Base-by-base conservation (phyloP, 1,140 invertebrate species). In the Euura lappo region DNA sequence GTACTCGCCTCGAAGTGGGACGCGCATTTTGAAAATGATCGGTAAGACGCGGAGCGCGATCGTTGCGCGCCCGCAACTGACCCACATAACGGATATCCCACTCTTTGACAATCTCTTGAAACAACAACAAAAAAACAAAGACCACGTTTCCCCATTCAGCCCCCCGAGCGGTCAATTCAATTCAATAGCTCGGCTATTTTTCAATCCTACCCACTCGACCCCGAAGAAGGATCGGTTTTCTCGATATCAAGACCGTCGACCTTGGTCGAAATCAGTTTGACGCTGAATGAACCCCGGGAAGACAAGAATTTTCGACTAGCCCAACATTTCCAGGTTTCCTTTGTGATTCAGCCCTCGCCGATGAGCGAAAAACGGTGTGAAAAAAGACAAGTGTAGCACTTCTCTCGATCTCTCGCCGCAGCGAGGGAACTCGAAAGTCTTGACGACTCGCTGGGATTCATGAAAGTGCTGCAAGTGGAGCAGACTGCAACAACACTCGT, bases 61-160 rank as follows among this genome's bases (percentile, higher is more conserved):
- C 84, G 85, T 86, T 85, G 85, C 85, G 83, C 84, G 85, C 85
- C 84, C 84, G 85, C 84, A 86, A 86, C 77, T 78, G 84, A 85
- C 85, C 84, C 79, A 83, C 81, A 84, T 80, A 75, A 81, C 8
- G 10, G 51, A 60, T 28, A 28, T 60, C 51, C 51, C 51, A 73
- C 71, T 65, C 13, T 6, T 60, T 60, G 13, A 60, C 28, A 28
- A 28, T 28, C 28, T 28, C 28, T 28, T 28, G 28, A 28, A 28
- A 28, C 28, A 28, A 28, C 51, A 28, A 28, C 0, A 28, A 0
- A 28, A 28, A 28, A 28, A 28, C 28, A 28, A 28, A 28, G 28
- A 28, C 1, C 28, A 28, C 28, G 28, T 28, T 28, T 28, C 51
- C 6, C 51, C 8, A n/a, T 60, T 60, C 28, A 28, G 28, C 4